Base-by-base conservation (phyloP, 2,113 vertebrate species). In the Tor tambroides region DNA sequence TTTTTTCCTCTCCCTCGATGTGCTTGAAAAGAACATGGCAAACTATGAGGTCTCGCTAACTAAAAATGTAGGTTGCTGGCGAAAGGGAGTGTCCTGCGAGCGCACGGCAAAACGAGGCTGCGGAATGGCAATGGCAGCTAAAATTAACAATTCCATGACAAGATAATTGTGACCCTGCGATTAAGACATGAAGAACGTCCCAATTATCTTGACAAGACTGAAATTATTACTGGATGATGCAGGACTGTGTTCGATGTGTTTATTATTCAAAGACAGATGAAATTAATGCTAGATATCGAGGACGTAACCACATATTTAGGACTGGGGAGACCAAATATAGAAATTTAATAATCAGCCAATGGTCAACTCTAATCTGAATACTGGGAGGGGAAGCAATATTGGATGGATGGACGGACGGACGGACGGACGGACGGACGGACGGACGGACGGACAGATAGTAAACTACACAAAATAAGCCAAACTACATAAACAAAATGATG, bases 1-100 rank as follows among this genome's bases (percentile, higher is more conserved):
- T 90, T 90, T 84, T 89, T 89, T 86, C 91, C 72, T 32, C 87
- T 87, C 89, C 89, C 87, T 89, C 88, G 56, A 83, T 74, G 79
- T 12, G 46, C 76, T 88, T 15, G 67, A 88, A 46, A 26, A 86
- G 46, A 80, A 30, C n/a, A 61, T 17, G 10, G 41, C 80, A 87
- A 84, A 61, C n/a, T 61, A 72, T 80, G 54, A 15, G 49, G 30
- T 1, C 63, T 49, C 59, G 5, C 67, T 23, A 30, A 32, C 69
- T 77, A 81, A 81, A 72, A 89, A 69, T 78, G 21, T 46, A 69
- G 83, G 71, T 82, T 59, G 30, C 17, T 63, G 35, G 17, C 5
- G 49, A 59, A 56, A 46, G 49, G 71, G 30, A 49, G 80, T 14
- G 51, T 51, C 17, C 14, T 75, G 71, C 59, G 4, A 2, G 7